Evolutionary conservation across 2,888 invertebrate species (phyloP).

Genomic region (Amphipyra berbera): DNA sequence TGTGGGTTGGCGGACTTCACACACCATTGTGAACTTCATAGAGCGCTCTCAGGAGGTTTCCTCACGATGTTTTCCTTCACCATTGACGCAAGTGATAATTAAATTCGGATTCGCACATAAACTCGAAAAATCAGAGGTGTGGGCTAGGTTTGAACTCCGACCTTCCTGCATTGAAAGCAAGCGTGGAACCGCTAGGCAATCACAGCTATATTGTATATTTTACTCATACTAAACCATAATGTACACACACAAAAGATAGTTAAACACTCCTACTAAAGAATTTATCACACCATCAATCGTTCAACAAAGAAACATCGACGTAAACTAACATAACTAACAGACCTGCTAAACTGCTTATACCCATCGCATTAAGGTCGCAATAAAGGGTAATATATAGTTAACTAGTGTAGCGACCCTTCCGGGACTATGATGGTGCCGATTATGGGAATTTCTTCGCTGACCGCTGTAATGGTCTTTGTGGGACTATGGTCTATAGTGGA

Average conservation of each 20-base stretch:
- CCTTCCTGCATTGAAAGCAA: too few species aligned
- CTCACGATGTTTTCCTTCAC: too few species aligned
- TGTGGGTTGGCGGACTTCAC: too few species aligned
- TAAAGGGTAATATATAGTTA: conserved; percentile 72
- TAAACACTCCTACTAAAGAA: conserved; percentile 35
- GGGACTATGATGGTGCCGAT: conserved; percentile 29
- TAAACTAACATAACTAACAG: conserved; percentile 62
- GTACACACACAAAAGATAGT: conserved; percentile 21
- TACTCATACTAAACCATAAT: too few species aligned
- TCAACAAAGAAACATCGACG: conserved; percentile 46
- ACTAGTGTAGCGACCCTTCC: conserved; percentile 41
- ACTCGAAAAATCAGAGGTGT: too few species aligned
- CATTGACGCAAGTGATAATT: too few species aligned
- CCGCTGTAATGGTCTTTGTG: neutral
- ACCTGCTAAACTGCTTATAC: conserved; percentile 72
- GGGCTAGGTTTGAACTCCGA: too few species aligned
- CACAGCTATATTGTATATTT: conserved; percentile 4
- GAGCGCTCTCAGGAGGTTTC: too few species aligned
- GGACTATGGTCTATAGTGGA: neutral
- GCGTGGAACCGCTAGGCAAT: too few species aligned
- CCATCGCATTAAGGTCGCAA: conserved; percentile 68
- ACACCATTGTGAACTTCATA: too few species aligned
- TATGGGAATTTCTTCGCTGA: conserved; percentile 25
- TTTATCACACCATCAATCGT: conserved; percentile 49
- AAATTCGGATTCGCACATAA: too few species aligned